Percentiles rank a stretch among this genome's conserved stretches.
Evolutionary conservation across 2,113 vertebrate genomes (phyloP).

Genomic region (Proterorhinus semilunaris): DNA sequence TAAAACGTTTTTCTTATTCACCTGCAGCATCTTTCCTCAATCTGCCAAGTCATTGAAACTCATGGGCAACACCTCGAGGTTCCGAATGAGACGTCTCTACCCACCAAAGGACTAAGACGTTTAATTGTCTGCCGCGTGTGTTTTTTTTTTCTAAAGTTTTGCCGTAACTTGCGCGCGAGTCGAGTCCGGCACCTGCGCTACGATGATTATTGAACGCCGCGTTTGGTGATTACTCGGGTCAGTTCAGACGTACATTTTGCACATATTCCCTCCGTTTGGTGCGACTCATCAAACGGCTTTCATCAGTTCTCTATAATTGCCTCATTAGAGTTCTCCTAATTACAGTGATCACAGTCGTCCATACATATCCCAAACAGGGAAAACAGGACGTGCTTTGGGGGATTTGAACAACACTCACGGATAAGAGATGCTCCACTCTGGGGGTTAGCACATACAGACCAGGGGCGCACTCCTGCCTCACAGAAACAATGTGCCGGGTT

Average conservation of each 20-base stretch:
- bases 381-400: conserved; percentile 19
- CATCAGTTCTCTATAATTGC: conserved; percentile 77
- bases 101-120: conserved; percentile 31
- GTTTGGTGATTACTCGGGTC: conserved; percentile 68
- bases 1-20: too few relatives aligned
- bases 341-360: conserved; percentile 76
- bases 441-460: too few relatives aligned
- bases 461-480: too few relatives aligned
- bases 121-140: conserved; percentile 22
- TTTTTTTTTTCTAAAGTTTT: conserved; percentile 44
- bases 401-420: too few relatives aligned
- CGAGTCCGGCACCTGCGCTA: conserved; percentile 64
- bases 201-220: conserved; percentile 69
- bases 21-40: too few relatives aligned
- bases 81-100: too few relatives aligned
- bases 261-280: conserved; percentile 54
- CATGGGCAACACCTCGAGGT: too few relatives aligned
- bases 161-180: conserved; percentile 47
- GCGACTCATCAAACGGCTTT: conserved; percentile 72
- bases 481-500: too few relatives aligned
- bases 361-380: conserved; percentile 61
- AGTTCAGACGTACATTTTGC: conserved; percentile 63
- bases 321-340: conserved; percentile 78
- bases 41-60: too few relatives aligned
- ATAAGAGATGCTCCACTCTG: too few relatives aligned